phyloP scores from a whole-genome alignment of 2,797 vertebrate species.

The Bucorvus abyssinicus region DNA sequence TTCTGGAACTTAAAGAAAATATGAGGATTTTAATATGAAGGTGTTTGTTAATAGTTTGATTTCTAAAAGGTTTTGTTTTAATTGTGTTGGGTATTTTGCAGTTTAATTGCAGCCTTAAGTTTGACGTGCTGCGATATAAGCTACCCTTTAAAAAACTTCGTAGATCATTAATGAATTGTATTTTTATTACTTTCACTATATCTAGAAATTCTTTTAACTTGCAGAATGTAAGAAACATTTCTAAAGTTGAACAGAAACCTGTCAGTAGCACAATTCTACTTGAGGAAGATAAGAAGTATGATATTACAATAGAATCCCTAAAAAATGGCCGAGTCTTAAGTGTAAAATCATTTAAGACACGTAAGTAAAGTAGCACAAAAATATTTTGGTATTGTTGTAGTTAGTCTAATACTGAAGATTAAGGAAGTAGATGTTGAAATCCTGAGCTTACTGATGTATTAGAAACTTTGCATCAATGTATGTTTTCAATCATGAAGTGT shows the following conservation, averaged over 20 bases:
- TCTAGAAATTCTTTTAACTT: slow-evolving; percentile 34
- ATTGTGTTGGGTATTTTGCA: background rate
- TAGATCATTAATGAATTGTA: background rate
- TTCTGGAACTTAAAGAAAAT: background rate
- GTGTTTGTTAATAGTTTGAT: background rate
- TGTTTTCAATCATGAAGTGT: background rate
- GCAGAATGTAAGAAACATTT: slow-evolving; percentile 74
- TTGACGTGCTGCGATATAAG: background rate
- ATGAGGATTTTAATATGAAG: background rate
- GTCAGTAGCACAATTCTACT: slow-evolving; percentile 71
- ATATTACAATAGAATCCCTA: slow-evolving; percentile 76
- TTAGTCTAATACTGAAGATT: background rate
- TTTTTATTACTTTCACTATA: background rate
- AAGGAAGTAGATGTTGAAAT: background rate
- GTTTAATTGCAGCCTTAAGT: background rate
- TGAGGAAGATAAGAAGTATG: slow-evolving; percentile 75
- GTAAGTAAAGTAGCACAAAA: slow-evolving; percentile 70
- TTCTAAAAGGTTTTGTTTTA: background rate
- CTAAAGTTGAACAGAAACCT: slow-evolving; percentile 61
- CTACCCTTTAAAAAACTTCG: background rate
- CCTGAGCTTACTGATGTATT: background rate
- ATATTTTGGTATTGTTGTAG: background rate
- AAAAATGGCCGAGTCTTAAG: slow-evolving; percentile 68
- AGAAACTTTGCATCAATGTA: background rate
- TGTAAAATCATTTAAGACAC: slow-evolving; percentile 76